These are phyloP conservation scores for Chloroclystis v-ata DNA, from an alignment of 2,888 invertebrate species.

Conservation along the genomic window DNA sequence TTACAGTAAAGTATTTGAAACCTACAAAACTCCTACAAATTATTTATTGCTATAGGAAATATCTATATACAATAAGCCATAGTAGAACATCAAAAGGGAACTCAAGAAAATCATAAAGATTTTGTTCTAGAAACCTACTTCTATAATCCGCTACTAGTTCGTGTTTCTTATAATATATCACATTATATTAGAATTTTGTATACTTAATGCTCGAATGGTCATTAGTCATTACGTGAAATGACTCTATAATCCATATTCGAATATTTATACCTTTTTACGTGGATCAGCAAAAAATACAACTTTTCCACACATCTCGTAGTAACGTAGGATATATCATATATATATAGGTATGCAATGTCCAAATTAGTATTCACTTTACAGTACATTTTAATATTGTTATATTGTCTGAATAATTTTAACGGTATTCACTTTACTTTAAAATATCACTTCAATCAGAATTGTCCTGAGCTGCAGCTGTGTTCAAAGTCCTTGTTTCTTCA, in stretches of 20 bases:
- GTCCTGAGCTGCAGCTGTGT: constrained; percentile 60
- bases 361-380: too few species aligned
- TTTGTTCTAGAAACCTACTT: constrained; percentile 31
- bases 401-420: too few species aligned
- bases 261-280: not conserved
- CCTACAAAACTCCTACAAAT: constrained; percentile 49
- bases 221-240: constrained; percentile 9
- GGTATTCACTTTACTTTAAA: too few species aligned
- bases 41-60: constrained; percentile 60
- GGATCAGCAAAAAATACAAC: not conserved
- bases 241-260: not conserved
- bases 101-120: constrained; percentile 41
- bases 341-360: too few species aligned
- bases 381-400: too few species aligned
- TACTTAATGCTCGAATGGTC: constrained; percentile 35
- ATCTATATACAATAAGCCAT: constrained; percentile 53
- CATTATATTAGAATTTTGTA: constrained; percentile 74
- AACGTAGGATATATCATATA: too few species aligned
- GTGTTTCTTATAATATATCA: constrained; percentile 65
- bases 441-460: constrained; percentile 59
- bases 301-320: not conserved
- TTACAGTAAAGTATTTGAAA: constrained; percentile 33
- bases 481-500: constrained; percentile 68
- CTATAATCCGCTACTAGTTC: constrained; percentile 46
- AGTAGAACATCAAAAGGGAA: constrained; percentile 59